Conservation (phyloP, 53 echinoderm and acorn worm species). For the Patiria pectinifera region DNA sequence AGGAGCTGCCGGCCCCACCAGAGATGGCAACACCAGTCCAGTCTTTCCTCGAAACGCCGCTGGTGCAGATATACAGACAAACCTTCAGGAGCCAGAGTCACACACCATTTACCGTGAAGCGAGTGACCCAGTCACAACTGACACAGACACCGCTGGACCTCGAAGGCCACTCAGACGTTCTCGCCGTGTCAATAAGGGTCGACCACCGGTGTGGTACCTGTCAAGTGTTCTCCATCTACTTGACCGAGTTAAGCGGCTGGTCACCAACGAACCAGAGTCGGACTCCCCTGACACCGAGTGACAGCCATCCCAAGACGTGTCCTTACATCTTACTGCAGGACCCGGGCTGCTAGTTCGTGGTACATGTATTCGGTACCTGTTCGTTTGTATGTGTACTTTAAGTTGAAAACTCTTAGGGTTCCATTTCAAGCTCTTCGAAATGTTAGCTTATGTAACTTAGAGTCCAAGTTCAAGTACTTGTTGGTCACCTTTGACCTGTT, state of each 20-base stretch:
- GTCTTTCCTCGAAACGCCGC: too few species aligned
- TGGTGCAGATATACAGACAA: not conserved
- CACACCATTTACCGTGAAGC: not conserved
- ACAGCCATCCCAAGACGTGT: not conserved
- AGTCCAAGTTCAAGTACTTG: not conserved
- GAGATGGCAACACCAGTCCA: not conserved
- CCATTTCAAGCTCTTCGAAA: not conserved
- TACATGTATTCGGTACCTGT: not conserved
- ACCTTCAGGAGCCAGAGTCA: not conserved
- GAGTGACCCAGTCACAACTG: not conserved
- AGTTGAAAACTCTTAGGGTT: not conserved
- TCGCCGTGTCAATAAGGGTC: not conserved
- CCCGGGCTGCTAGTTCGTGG: not conserved
- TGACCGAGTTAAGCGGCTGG: not conserved
- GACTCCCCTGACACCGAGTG: constrained; percentile 2
- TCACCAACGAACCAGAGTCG: not conserved
- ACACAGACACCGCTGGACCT: not conserved
- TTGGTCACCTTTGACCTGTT: not conserved
- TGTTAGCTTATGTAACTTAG: not conserved
- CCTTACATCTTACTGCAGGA: not conserved
- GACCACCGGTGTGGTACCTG: constrained; percentile 7
- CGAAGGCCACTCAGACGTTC: not conserved
- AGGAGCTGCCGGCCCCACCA: too few species aligned
- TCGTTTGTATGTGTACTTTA: not conserved
- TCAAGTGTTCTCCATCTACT: constrained; percentile 23